A percentile compares a stretch with the other conserved stretches of the same genome.
These are phyloP conservation scores for Amphiura filiformis DNA, from an alignment of 35 echinoderm and acorn worm species.

Conservation along the genomic window DNA sequence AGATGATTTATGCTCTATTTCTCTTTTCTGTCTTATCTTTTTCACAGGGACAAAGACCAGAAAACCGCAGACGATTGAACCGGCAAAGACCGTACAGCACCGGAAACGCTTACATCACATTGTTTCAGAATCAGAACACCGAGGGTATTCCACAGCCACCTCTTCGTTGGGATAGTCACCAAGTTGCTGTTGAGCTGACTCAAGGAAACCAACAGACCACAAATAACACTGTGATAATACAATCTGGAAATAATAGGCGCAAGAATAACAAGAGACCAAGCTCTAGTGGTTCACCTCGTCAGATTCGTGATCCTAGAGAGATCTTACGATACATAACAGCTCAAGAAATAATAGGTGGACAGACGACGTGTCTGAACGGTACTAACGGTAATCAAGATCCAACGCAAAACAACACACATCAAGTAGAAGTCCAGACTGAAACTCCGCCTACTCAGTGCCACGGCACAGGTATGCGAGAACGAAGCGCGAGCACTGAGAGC, in stretches of 20 bases:
- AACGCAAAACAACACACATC: background rate
- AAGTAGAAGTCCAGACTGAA: background rate
- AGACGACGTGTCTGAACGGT: conserved; percentile 1
- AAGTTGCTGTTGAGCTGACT: background rate
- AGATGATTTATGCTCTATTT: background rate
- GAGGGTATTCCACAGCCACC: conserved; percentile 17
- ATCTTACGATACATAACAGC: background rate
- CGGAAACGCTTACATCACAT: conserved; percentile 16
- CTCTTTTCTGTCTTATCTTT: background rate
- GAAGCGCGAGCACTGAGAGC: background rate
- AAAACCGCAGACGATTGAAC: background rate
- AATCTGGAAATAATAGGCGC: background rate
- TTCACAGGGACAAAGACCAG: conserved; percentile 11
- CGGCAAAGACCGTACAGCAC: conserved; percentile 29
- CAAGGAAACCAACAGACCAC: background rate
- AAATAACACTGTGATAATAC: background rate
- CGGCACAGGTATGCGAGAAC: background rate
- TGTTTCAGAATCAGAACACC: conserved; percentile 13
- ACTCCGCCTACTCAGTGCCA: background rate
- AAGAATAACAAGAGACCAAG: conserved; percentile 4
- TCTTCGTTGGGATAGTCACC: conserved; percentile 36
- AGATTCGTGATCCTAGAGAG: background rate
- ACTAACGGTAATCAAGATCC: background rate
- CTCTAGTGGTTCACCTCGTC: background rate
- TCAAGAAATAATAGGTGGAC: background rate